These are phyloP conservation scores for Penaeus monodon DNA, from an alignment of 2,888 invertebrate species.

Conservation along the genomic window DNA sequence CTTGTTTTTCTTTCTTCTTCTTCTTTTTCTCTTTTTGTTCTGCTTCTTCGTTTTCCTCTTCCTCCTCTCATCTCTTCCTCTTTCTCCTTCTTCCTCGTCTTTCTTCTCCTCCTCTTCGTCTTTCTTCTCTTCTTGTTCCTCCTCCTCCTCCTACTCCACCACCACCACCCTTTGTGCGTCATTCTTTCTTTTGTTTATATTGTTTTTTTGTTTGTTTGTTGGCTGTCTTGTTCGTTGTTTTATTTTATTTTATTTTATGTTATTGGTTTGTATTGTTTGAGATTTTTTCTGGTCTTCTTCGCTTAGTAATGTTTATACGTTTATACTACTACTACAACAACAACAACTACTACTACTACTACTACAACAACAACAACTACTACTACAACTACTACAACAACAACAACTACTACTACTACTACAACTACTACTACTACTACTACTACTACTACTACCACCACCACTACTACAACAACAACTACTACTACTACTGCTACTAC, in stretches of 20 bases:
- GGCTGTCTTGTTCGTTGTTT: neutral
- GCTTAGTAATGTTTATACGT: neutral
- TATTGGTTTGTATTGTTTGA: too few species aligned
- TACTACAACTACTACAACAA: too few species aligned
- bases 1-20: too few species aligned
- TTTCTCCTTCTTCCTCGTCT: neutral
- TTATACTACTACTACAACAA: neutral
- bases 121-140: too few species aligned
- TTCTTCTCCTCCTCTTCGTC: neutral
- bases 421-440: too few species aligned
- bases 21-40: too few species aligned
- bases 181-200: neutral
- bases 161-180: neutral
- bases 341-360: neutral
- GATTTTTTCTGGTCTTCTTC: neutral
- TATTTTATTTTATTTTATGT: too few species aligned
- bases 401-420: too few species aligned
- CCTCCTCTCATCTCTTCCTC: too few species aligned
- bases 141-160: too few species aligned
- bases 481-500: neutral
- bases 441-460: too few species aligned
- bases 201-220: neutral
- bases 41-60: too few species aligned
- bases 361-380: neutral
- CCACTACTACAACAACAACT: neutral